Conservation (phyloP, 2,888 invertebrate species). For the Bugula neritina region DNA sequence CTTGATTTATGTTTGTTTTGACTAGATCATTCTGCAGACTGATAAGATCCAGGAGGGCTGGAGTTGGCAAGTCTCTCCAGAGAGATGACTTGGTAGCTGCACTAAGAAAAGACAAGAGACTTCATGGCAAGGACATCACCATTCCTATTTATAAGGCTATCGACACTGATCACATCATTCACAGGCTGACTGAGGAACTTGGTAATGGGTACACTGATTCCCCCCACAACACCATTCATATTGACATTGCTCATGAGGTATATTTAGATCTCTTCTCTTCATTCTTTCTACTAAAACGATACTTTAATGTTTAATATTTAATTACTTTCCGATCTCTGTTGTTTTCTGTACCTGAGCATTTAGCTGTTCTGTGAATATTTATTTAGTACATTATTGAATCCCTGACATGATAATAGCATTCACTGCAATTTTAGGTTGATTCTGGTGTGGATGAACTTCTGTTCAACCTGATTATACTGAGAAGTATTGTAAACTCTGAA, state of each 20-base stretch:
- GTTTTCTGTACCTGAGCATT: too few relatives aligned
- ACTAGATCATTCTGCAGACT: constrained; percentile 4
- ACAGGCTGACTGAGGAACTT: neutral
- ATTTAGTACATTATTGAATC: too few relatives aligned
- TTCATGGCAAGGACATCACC: neutral
- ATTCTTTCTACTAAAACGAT: too few relatives aligned
- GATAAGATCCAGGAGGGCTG: neutral
- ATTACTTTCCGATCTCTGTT: too few relatives aligned
- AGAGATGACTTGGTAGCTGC: neutral
- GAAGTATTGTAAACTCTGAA: constrained; percentile 36
- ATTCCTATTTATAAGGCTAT: constrained; percentile 15
- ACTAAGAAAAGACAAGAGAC: neutral
- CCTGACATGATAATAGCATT: neutral
- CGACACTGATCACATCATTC: constrained; percentile 20
- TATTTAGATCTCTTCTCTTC: neutral
- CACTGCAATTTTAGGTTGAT: constrained; percentile 33
- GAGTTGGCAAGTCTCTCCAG: constrained; percentile 10
- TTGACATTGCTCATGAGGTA: constrained; percentile 23
- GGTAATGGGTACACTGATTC: neutral
- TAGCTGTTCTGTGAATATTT: too few relatives aligned
- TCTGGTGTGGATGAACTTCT: constrained; percentile 40
- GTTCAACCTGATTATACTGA: constrained; percentile 40
- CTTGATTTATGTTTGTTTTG: too few relatives aligned
- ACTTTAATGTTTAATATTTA: too few relatives aligned
- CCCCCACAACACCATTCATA: neutral